Conservation (phyloP, 2,888 invertebrate species). For the Eilema griseolum region DNA sequence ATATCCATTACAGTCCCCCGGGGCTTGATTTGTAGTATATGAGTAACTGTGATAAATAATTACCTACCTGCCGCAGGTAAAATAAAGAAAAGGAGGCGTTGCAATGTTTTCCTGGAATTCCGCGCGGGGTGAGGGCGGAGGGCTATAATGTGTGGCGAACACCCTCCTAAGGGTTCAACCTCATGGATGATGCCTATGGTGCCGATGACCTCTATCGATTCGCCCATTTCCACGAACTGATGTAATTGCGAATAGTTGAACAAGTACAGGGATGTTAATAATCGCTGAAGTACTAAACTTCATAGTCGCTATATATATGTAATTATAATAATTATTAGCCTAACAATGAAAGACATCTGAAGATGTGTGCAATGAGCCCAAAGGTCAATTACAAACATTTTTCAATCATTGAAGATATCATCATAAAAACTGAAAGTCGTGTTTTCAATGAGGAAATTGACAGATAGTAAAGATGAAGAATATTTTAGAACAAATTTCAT, state of each 20-base stretch:
- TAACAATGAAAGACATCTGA: neutral
- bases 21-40: conserved; percentile 33
- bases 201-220: conserved; percentile 86
- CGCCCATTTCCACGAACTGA: conserved; percentile 74
- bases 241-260: conserved; percentile 76
- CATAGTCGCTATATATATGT: neutral
- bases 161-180: conserved; percentile 81
- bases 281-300: neutral
- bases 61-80: conserved; percentile 61
- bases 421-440: neutral
- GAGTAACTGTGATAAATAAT: conserved; percentile 50
- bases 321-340: neutral
- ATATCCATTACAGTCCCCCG: conserved; percentile 23
- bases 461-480: neutral
- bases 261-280: conserved; percentile 29
- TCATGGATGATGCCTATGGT: conserved; percentile 80
- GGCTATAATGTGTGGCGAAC: conserved; percentile 76
- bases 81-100: conserved; percentile 71
- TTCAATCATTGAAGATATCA: neutral
- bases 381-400: neutral
- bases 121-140: conserved; percentile 69
- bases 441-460: neutral
- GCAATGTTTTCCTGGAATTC: conserved; percentile 78
- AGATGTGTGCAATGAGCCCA: neutral
- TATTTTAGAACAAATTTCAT: neutral